Base-by-base conservation (phyloP, 2,797 vertebrate species). In the Chaetophractus vellerosus region DNA sequence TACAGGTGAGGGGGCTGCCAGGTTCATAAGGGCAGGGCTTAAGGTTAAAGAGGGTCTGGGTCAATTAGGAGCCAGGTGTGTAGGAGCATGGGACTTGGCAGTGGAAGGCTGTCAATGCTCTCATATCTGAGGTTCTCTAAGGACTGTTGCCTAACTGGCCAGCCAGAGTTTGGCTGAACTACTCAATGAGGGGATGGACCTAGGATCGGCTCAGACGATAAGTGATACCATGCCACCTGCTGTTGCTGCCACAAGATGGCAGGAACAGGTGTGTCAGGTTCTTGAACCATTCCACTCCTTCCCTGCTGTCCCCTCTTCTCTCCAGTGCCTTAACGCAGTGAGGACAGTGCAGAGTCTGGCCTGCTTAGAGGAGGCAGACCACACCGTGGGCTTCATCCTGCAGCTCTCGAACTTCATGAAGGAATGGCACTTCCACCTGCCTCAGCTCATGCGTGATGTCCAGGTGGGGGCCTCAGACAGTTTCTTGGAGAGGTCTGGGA, bases 341-440 rank as follows among this genome's bases (percentile, higher is more conserved):
- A 99, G 99, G 78, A 99, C 99, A 0, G 99, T 99, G 15, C 99
- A 99, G 98, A 99, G 99, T 64, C 97, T 99, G 96, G 98, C 99
- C 7, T 99, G 99, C 97, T 97, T 99, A 95, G 99, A 99, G 76
- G 99, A 99, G 98, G 99, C 99, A 0, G 99, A 99, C 95, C 99
- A 99, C 98, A 99, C 99, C 0, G 99, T 99, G 68, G 99, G 99
- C 84, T 99, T 99, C 98, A 98, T 99, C 97, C 99, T 99, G 96
- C 99, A 99, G 98, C 99, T 99, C 36, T 99, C 99, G 0, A 99
- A 98, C 98, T 99, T 99, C 98, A 99, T 98, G 94, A 99, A 99
- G 92, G 99, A 99, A 92, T 99, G 99, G 99, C 99, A 99, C 95
- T 99, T 99, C 97, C 99, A 99, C 93, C 98, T 99, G 59, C 99